Evolutionary conservation across 2,113 vertebrate species (phyloP).

Genomic region (Pseudois nayaur): DNA sequence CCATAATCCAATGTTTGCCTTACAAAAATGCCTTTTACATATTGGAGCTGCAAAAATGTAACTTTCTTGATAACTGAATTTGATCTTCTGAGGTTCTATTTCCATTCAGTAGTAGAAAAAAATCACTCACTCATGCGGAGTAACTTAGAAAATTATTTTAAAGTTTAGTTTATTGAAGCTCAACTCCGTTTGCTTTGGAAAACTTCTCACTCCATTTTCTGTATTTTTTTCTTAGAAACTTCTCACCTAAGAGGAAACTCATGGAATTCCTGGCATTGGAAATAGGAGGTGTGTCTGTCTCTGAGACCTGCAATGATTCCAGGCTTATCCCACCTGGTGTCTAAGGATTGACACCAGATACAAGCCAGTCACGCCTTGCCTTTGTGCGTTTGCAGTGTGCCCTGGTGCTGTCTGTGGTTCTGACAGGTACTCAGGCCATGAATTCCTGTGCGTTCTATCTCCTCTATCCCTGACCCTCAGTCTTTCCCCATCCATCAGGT

Average conservation of each 20-base stretch:
- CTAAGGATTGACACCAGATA: not conserved
- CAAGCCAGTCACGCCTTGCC: not conserved
- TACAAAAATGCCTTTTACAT: not conserved
- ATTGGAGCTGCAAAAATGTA: not conserved
- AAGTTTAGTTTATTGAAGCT: not conserved
- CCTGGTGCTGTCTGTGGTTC: not conserved
- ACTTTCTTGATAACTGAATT: not conserved
- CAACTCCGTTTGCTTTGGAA: not conserved
- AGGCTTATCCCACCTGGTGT: not conserved
- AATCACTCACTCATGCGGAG: not conserved
- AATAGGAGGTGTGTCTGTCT: not conserved
- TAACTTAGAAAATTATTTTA: slow-evolving; percentile 16
- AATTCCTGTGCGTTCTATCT: not conserved
- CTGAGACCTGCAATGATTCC: not conserved
- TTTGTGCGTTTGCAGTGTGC: not conserved
- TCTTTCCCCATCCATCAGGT: not conserved
- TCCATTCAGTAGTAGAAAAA: not conserved
- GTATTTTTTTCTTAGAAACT: not conserved
- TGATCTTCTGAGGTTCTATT: not conserved
- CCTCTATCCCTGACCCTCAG: not conserved
- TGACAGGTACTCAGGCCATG: not conserved
- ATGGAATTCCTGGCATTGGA: not conserved
- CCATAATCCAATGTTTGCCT: not conserved
- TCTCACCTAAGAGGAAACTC: not conserved
- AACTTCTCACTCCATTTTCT: not conserved